Evolutionary conservation across 2,113 vertebrate species (phyloP).

Genomic region (Montifringilla adamsi): DNA sequence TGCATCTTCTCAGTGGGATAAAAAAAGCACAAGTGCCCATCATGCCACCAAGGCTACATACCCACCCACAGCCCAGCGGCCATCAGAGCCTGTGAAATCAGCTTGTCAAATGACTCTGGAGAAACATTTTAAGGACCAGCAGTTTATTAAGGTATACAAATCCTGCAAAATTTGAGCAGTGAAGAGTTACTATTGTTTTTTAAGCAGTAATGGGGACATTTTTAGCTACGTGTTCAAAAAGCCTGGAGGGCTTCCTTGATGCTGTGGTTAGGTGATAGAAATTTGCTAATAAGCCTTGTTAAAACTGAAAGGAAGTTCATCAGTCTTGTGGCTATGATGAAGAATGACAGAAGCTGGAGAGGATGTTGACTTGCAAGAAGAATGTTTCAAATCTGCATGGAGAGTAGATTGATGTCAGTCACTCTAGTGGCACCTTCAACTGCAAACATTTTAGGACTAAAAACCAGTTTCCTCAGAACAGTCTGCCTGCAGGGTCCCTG

Average conservation of each 20-base stretch:
- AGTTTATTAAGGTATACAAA: background rate
- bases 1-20: background rate
- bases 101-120: background rate
- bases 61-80: background rate
- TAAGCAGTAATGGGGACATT: background rate
- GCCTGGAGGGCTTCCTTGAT: fast-evolving
- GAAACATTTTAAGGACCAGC: background rate
- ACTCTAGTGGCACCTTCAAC: background rate
- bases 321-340: background rate
- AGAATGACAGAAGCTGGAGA: background rate
- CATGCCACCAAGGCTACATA: background rate
- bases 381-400: background rate
- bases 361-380: background rate
- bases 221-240: fast-evolving
- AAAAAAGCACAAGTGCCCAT: background rate
- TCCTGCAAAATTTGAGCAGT: background rate
- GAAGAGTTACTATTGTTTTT: background rate
- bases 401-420: background rate
- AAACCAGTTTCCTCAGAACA: background rate
- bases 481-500: background rate
- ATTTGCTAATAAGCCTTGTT: too few relatives aligned
- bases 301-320: background rate
- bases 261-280: fast-evolving
- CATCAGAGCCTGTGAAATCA: background rate
- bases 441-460: background rate